phyloP scores from a whole-genome alignment of 2,888 invertebrate genomes.

The Aethes cnicana region DNA sequence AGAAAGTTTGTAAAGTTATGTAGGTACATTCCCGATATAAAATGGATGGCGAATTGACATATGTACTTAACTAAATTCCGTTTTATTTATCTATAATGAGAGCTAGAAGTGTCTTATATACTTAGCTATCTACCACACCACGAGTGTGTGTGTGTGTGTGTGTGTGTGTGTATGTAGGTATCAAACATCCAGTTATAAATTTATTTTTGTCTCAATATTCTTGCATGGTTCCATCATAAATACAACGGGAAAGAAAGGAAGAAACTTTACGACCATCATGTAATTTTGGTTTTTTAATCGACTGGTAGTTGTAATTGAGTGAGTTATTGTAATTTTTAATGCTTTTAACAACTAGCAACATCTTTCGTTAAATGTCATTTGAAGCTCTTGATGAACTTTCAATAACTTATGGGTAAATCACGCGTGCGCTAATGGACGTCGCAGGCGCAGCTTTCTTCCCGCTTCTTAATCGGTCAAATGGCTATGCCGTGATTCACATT shows the following conservation, averaged over 20 bases:
- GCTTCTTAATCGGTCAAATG: constrained; percentile 38
- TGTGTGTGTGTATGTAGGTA: no score
- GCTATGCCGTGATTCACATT: constrained; percentile 34
- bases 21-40: constrained; percentile 15
- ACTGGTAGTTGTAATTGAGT: not conserved
- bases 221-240: no score
- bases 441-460: constrained; percentile 37
- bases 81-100: no score
- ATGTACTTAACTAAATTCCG: no score
- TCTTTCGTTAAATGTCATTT: constrained; percentile 35
- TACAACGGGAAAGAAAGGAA: no score
- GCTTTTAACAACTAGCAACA: constrained; percentile 31
- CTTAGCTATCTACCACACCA: not conserved
- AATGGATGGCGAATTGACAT: constrained; percentile 1
- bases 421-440: constrained; percentile 51
- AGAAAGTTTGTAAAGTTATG: constrained; percentile 30
- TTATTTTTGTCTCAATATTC: no score
- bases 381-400: constrained; percentile 49
- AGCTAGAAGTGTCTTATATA: no score
- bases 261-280: no score
- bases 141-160: not conserved
- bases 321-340: not conserved
- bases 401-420: constrained; percentile 49
- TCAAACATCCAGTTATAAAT: no score
- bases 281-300: not conserved